Base-by-base conservation (phyloP, 2,113 vertebrate genomes). In the Leptosomus discolor region DNA sequence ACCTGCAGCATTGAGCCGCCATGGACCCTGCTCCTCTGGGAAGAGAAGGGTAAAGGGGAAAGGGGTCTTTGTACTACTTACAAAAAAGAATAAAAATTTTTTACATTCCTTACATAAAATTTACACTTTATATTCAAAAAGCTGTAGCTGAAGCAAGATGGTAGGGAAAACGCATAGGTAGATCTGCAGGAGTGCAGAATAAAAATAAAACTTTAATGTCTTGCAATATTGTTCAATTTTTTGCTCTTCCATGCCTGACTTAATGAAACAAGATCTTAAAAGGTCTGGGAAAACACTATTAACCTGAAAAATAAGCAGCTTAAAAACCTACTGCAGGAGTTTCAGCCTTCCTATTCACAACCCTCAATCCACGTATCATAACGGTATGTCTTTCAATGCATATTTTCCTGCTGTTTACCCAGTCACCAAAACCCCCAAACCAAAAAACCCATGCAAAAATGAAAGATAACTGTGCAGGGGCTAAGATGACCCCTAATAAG, bases 281-380 rank as follows among this genome's bases (percentile, higher is more conserved):
- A 79, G 60, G 69, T 68, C 90, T 92, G 53, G 34, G 22, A 69
- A 94, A 95, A 90, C 77, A 88, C 54, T 73, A 92, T 82, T 94
- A 95, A 96, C 90, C 53, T 79, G 74, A 92, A 96, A 92, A 96
- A 92, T 90, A 96, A 94, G 91, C 63, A 90, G 97, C 85, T 96
- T 95, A 79, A 90, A 90, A 85, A 95, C 76, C 65, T 94, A 76
- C 90, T 90, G 94, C 46, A 88, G 53, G 70, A 88, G n/a, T 92
- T 76, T 64, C 81, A 83, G 67, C 67, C 41, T 83, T 83, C 65
- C 88, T 96, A 90, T 93, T 95, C 85, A 83, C 53, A 68, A 60
- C 37, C 15, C 46, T 73, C 48, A 88, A 96, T 73, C 89, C 94
- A 90, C 45, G 4, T 71, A 87, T 93, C 69, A n/a, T 90, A 91